Base-by-base conservation (phyloP, 2,888 invertebrate species). In the Ormyrus pomaceus region DNA sequence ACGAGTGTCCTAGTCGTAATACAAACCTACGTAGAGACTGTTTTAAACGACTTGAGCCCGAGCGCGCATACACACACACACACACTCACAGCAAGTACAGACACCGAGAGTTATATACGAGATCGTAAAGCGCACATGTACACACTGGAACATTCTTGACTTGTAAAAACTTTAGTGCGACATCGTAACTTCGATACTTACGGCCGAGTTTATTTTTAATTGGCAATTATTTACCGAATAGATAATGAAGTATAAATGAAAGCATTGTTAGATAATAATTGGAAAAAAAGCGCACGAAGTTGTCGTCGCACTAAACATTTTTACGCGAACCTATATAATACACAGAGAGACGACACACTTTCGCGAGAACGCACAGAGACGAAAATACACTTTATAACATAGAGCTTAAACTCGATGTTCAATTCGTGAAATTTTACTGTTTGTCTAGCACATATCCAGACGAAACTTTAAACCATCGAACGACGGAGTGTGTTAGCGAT, bases 391-490 rank as follows among this genome's bases (percentile, higher is more conserved):
- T 13, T 34, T 53, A 51, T 4, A 34, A 64, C n/a, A 34, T 48
- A 61, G 55, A 62, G 55, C 50, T 76, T 66, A 66, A 71, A 66
- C 19, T 87, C 83, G 83, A 76, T 87, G 86, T 88, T 82, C 8
- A 77, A 83, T 74, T 82, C 62, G 66, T 75, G 64, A 56, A 80
- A 48, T 58, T 74, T 81, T 77, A 71, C 58, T 51, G 51, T 82
- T 34, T 81, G 71, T 72, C 13, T 70, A 78, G 62, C 59, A 51
- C 73, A 74, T 70, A 59, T 66, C 48, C 65, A 61, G 45, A 34
- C 34, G 34, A 34, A 34, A 68, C 19, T 68, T 53, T 71, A 53
- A 70, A 68, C 9, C 51, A 71, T 58, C 46, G 19, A 59, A 58
- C 10, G 13, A 51, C 2, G 11, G 48, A 34, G 62, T 66, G 71